phyloP scores from a whole-genome alignment of 2,888 invertebrate genomes.

The Lasioglossum oenotherae region DNA sequence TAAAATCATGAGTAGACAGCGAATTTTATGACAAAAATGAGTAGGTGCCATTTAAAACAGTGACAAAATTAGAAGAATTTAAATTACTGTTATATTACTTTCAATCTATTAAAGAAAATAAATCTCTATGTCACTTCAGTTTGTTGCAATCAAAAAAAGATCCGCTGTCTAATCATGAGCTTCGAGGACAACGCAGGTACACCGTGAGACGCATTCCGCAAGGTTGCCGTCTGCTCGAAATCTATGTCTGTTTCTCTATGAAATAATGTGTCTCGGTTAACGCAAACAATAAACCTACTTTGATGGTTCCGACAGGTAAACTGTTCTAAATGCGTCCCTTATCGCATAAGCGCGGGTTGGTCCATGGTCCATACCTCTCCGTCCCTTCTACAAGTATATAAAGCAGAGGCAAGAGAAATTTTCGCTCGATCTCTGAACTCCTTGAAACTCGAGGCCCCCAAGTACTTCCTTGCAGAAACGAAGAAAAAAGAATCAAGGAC shows the following conservation, averaged over 20 bases:
- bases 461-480: neutral
- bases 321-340: neutral
- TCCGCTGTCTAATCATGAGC: too few relatives aligned
- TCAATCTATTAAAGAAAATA: too few relatives aligned
- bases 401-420: neutral
- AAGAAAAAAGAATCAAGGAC: neutral
- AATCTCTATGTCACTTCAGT: too few relatives aligned
- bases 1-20: too few relatives aligned
- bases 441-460: neutral
- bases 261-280: neutral
- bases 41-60: too few relatives aligned
- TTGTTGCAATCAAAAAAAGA: too few relatives aligned
- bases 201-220: neutral
- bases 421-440: neutral
- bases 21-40: too few relatives aligned
- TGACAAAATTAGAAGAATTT: too few relatives aligned
- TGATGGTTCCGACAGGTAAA: neutral
- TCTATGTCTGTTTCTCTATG: neutral
- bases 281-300: neutral
- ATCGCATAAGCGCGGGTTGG: neutral
- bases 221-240: neutral
- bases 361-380: neutral
- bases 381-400: slow-evolving; percentile 8
- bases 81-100: too few relatives aligned
- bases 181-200: neutral